These are phyloP conservation scores for Oncorhynchus tshawytscha DNA, from an alignment of 2,113 vertebrate genomes.

Conservation along the genomic window DNA sequence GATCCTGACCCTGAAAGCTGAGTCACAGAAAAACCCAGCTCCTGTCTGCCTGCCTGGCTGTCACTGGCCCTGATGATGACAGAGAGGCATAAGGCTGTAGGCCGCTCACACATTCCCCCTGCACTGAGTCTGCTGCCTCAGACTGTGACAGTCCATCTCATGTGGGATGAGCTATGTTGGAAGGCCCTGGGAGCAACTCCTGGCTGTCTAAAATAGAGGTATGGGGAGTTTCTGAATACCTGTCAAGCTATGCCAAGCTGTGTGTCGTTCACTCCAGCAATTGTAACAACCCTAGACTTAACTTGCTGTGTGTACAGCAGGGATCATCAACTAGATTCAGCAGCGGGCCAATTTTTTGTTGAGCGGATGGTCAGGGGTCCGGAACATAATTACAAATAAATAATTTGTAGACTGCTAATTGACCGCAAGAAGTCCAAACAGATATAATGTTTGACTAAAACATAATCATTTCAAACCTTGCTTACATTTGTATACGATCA, in stretches of 20 bases:
- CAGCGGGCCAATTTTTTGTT: too few relatives aligned
- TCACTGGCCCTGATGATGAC: slow-evolving; percentile 63
- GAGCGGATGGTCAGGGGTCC: too few relatives aligned
- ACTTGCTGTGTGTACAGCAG: background rate
- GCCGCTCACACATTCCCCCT: slow-evolving; percentile 37
- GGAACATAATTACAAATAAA: too few relatives aligned
- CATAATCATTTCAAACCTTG: too few relatives aligned
- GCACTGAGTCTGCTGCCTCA: slow-evolving; percentile 33
- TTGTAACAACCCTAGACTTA: slow-evolving; percentile 43
- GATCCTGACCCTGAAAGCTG: slow-evolving; percentile 30
- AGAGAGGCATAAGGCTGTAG: slow-evolving; percentile 49
- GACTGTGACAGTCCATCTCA: slow-evolving; percentile 49
- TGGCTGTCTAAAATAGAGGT: slow-evolving; percentile 42
- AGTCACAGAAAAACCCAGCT: slow-evolving; percentile 56
- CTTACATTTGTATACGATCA: too few relatives aligned
- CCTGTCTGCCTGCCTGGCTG: slow-evolving; percentile 60
- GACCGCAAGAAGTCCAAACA: too few relatives aligned
- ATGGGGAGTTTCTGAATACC: slow-evolving; percentile 50
- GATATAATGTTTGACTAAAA: too few relatives aligned
- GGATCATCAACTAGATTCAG: too few relatives aligned
- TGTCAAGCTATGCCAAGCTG: slow-evolving; percentile 49
- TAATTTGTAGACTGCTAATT: too few relatives aligned
- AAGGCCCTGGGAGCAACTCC: slow-evolving; percentile 48
- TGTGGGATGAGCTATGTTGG: slow-evolving; percentile 49
- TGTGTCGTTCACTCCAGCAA: slow-evolving; percentile 47